Evolutionary conservation across 2,113 vertebrate genomes (phyloP).

Genomic region (Cheilinus undulatus): DNA sequence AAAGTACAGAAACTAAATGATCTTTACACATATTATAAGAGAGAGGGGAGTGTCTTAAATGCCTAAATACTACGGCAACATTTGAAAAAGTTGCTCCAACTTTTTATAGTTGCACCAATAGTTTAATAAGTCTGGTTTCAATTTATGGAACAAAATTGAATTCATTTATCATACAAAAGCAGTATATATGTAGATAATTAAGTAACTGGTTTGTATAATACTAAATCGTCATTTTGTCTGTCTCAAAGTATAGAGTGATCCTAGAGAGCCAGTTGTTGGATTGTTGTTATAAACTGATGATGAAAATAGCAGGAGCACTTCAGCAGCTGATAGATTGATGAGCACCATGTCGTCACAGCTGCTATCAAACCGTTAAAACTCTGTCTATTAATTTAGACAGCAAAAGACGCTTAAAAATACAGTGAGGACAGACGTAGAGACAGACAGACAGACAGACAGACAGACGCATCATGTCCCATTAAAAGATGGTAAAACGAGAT

Average conservation of each 20-base stretch:
- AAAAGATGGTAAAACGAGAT: constrained; percentile 66
- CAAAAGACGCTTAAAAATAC: constrained; percentile 61
- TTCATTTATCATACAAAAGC: no score
- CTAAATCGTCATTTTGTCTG: no score
- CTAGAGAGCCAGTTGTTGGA: constrained; percentile 11
- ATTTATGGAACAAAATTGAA: no score
- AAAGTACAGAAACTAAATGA: no score
- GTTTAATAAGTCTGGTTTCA: no score
- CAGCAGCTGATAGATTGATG: constrained; percentile 56
- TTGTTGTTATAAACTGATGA: neutral
- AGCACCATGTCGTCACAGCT: constrained; percentile 69
- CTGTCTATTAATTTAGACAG: constrained; percentile 41
- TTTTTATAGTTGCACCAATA: no score
- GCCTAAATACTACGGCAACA: no score
- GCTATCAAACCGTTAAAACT: constrained; percentile 61
- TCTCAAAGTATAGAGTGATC: neutral
- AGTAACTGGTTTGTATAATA: no score
- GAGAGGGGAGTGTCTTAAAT: no score
- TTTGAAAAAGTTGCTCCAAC: no score
- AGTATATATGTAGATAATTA: no score
- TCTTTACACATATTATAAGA: no score
- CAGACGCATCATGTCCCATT: constrained; percentile 46
- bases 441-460: constrained; percentile 43
- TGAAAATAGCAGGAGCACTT: constrained; percentile 63
- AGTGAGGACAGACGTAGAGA: constrained; percentile 57